Percentiles rank a stretch among this genome's conserved stretches.
phyloP scores from a whole-genome alignment of 1,140 invertebrate genomes.

The Cotesia chilonis region DNA sequence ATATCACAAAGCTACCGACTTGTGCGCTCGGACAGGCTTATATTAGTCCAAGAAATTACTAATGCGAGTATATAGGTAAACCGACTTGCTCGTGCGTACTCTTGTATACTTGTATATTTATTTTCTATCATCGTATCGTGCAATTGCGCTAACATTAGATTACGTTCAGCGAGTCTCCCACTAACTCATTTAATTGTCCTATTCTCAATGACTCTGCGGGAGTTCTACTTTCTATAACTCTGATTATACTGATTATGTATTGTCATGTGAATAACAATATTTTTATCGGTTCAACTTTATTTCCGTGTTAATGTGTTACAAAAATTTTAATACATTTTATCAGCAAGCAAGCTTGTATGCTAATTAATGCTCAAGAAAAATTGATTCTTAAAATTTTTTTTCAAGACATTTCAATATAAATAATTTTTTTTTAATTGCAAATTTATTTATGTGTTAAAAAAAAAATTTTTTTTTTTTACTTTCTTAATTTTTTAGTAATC shows the following conservation, averaged over 20 bases:
- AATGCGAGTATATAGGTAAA: background rate
- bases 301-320: slow-evolving; percentile 11
- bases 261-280: background rate
- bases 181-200: slow-evolving; percentile 28
- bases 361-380: too few relatives aligned
- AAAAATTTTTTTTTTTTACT: too few relatives aligned
- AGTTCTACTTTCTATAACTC: slow-evolving; percentile 34
- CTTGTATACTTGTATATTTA: too few relatives aligned
- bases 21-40: background rate
- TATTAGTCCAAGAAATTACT: slow-evolving; percentile 4
- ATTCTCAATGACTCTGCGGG: slow-evolving; percentile 31
- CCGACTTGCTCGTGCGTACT: background rate
- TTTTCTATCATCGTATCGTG: slow-evolving; percentile 12
- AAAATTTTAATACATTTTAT: background rate
- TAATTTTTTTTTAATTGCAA: too few relatives aligned
- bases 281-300: background rate
- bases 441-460: too few relatives aligned
- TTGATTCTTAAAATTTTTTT: too few relatives aligned
- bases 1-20: slow-evolving; percentile 1
- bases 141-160: slow-evolving; percentile 22
- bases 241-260: slow-evolving; percentile 21
- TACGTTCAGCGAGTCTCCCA: slow-evolving; percentile 21
- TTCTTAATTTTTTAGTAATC: too few relatives aligned
- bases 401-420: too few relatives aligned
- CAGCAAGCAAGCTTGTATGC: too few relatives aligned